Percentiles rank a stretch among this genome's conserved stretches.
phyloP scores from a whole-genome alignment of 2,113 vertebrate genomes.

The Mohoua ochrocephala region DNA sequence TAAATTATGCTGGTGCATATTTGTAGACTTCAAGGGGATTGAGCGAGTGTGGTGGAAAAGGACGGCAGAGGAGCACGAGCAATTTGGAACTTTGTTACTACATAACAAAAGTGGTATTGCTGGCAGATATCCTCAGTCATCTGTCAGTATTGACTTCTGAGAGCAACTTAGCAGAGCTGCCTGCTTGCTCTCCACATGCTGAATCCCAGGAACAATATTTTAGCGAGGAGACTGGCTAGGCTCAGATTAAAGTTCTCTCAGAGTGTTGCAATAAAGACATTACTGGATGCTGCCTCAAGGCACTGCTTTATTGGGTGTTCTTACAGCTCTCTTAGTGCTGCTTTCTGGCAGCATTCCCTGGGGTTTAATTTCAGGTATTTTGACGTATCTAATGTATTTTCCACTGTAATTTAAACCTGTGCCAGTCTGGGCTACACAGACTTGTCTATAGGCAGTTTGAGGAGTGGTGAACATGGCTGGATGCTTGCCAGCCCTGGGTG shows the following conservation, averaged over 20 bases:
- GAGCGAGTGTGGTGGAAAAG: not conserved
- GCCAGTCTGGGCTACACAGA: not conserved
- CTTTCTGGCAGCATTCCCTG: not conserved
- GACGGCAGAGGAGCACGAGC: not conserved
- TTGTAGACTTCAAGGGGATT: not conserved
- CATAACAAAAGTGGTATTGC: not conserved
- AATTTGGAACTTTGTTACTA: not conserved
- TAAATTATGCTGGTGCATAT: not conserved
- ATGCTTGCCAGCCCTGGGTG: not conserved
- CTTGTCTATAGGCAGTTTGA: not conserved
- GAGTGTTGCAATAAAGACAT: not conserved
- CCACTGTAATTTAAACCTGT: constrained; percentile 20
- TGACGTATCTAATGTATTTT: constrained; percentile 22
- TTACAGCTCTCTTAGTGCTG: not conserved
- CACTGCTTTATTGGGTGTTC: not conserved
- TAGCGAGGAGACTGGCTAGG: not conserved
- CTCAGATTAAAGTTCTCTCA: not conserved
- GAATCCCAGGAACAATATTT: not conserved
- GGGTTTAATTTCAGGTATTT: constrained; percentile 11
- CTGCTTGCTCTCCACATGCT: not conserved
- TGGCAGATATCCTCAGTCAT: not conserved
- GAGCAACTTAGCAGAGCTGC: not conserved
- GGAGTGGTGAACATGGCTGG: not conserved
- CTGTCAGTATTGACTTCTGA: not conserved
- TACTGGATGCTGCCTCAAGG: not conserved